These are phyloP conservation scores for Papilio dardanus DNA, from an alignment of 1,140 invertebrate species.

Conservation along the genomic window DNA sequence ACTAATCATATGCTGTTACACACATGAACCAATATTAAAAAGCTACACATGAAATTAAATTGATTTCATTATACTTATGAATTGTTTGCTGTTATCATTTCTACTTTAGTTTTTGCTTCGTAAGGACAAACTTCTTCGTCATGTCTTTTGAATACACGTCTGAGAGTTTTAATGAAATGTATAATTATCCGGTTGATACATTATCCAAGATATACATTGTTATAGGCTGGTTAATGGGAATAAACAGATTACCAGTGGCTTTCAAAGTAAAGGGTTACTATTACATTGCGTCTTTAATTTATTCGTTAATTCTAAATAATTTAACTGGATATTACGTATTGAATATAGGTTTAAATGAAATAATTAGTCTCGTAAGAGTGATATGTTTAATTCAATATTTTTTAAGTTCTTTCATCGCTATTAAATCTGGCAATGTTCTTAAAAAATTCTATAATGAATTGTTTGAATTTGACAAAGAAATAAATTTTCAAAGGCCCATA, in stretches of 20 bases:
- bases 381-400: conserved; percentile 27
- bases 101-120: too few species aligned
- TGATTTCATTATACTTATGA: too few species aligned
- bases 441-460: conserved; percentile 37
- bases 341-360: background rate
- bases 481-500: conserved; percentile 1
- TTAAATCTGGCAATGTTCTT: conserved; percentile 27
- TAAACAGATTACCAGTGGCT: background rate
- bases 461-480: conserved; percentile 37
- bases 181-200: too few species aligned
- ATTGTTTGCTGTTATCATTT: too few species aligned
- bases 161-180: too few species aligned
- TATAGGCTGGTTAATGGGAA: background rate
- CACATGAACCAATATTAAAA: too few species aligned
- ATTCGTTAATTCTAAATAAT: conserved; percentile 14
- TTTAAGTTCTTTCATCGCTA: conserved; percentile 21
- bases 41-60: too few species aligned
- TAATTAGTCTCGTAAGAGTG: background rate
- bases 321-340: too few species aligned
- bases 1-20: too few species aligned
- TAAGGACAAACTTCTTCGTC: too few species aligned
- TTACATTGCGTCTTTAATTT: background rate
- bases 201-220: conserved; percentile 25
- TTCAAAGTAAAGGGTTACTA: background rate
- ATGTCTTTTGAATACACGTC: too few species aligned